A percentile compares a stretch with the other conserved stretches of the same genome.
phyloP scores from a whole-genome alignment of 2,113 vertebrate species.

The Tapirus terrestris region DNA sequence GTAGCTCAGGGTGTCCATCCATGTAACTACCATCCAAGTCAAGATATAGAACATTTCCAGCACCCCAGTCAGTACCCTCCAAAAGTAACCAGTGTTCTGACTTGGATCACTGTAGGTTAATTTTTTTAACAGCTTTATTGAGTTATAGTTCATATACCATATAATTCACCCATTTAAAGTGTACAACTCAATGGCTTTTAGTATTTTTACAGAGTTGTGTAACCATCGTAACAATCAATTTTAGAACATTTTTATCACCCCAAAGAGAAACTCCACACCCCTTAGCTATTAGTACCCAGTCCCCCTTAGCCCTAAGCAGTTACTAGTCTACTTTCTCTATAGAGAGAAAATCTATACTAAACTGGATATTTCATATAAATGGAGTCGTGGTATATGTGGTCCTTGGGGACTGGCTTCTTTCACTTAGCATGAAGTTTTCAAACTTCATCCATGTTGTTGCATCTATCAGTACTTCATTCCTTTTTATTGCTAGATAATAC shows the following conservation, averaged over 20 bases:
- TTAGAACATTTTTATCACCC: neutral
- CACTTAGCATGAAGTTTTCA: neutral
- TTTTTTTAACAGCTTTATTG: conserved; percentile 20
- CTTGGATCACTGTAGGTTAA: neutral
- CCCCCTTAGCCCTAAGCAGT: neutral
- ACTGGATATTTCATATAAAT: neutral
- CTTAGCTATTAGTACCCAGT: neutral
- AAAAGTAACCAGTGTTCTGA: neutral
- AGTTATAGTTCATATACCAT: neutral
- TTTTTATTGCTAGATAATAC: neutral
- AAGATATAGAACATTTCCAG: neutral
- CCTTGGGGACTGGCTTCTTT: neutral
- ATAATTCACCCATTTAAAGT: neutral
- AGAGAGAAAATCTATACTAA: neutral
- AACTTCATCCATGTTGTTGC: neutral
- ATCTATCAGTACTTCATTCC: neutral
- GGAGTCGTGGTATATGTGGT: neutral
- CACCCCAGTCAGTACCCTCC: neutral
- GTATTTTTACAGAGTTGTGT: neutral
- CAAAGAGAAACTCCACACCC: neutral
- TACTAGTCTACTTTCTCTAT: neutral
- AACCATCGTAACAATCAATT: neutral
- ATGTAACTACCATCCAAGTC: neutral
- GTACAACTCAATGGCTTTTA: neutral
- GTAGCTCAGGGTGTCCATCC: neutral